Evolutionary conservation across 2,797 vertebrate species (phyloP).

Genomic region (Melanotaenia nigrans): DNA sequence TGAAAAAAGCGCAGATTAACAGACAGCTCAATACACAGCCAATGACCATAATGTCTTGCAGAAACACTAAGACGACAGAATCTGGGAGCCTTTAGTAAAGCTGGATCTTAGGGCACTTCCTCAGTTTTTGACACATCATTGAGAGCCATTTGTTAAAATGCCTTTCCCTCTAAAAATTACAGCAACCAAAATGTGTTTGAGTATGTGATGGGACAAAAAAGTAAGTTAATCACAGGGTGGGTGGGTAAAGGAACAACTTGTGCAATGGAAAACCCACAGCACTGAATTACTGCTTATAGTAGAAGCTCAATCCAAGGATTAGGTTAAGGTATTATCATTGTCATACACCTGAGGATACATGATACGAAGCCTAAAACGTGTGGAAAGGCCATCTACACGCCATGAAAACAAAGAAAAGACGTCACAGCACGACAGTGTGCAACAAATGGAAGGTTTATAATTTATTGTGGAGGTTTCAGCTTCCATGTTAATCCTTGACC

Average conservation of each 20-base stretch:
- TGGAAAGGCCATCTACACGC: constrained; percentile 24
- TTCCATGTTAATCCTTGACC: neutral
- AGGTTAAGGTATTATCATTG: constrained; percentile 25
- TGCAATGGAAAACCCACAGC: constrained; percentile 53
- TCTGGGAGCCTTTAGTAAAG: constrained; percentile 1
- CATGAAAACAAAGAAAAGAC: constrained; percentile 13
- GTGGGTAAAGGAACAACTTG: constrained; percentile 32
- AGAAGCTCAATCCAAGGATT: neutral
- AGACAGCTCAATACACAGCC: neutral
- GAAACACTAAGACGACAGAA: neutral
- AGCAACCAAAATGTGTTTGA: constrained; percentile 23
- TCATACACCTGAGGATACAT: constrained; percentile 11
- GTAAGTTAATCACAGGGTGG: constrained; percentile 54
- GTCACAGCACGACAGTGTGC: constrained; percentile 4
- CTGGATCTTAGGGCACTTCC: constrained; percentile 16
- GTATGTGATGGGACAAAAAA: constrained; percentile 35
- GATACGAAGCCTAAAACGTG: constrained; percentile 11
- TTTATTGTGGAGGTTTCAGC: constrained; percentile 4
- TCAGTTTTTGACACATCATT: constrained; percentile 7
- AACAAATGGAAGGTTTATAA: constrained; percentile 25
- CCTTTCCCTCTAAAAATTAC: constrained; percentile 37
- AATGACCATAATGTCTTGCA: neutral
- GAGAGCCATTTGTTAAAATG: constrained; percentile 14
- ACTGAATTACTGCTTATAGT: constrained; percentile 34
- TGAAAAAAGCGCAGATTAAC: neutral